Evolutionary conservation across 2,797 vertebrate species (phyloP).

Genomic region (Eidolon dupreanum): DNA sequence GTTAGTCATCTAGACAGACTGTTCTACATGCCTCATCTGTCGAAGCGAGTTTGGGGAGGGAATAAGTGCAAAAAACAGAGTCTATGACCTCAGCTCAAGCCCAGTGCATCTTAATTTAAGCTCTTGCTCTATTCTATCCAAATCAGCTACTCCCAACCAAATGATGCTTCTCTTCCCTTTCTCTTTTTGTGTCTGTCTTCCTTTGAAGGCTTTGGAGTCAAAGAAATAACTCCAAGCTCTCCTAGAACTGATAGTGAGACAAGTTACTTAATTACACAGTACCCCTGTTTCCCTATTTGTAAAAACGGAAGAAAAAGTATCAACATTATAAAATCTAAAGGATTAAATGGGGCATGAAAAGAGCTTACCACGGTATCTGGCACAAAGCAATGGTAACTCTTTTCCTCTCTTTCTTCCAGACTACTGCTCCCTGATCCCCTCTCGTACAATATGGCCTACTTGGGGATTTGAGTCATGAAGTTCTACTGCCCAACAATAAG

Average conservation of each 20-base stretch:
- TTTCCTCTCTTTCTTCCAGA: background rate
- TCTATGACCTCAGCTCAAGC: background rate
- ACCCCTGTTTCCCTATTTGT: background rate
- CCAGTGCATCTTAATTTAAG: background rate
- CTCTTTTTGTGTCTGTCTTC: background rate
- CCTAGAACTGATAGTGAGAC: background rate
- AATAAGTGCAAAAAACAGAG: background rate
- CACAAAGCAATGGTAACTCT: background rate
- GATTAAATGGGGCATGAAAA: background rate
- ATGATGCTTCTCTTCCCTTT: background rate
- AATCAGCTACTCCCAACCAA: background rate
- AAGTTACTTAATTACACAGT: background rate
- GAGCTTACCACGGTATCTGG: background rate
- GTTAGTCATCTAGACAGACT: background rate
- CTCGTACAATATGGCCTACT: background rate
- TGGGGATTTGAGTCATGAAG: background rate
- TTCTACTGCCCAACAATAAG: background rate
- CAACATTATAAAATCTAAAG: background rate
- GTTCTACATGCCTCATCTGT: background rate
- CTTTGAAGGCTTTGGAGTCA: background rate
- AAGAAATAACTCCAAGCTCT: background rate
- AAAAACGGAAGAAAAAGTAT: background rate
- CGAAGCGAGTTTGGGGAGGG: background rate
- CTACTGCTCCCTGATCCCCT: background rate
- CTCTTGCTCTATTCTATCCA: background rate